phyloP scores from a whole-genome alignment of 2,113 vertebrate genomes.

The Sturnira hondurensis region DNA sequence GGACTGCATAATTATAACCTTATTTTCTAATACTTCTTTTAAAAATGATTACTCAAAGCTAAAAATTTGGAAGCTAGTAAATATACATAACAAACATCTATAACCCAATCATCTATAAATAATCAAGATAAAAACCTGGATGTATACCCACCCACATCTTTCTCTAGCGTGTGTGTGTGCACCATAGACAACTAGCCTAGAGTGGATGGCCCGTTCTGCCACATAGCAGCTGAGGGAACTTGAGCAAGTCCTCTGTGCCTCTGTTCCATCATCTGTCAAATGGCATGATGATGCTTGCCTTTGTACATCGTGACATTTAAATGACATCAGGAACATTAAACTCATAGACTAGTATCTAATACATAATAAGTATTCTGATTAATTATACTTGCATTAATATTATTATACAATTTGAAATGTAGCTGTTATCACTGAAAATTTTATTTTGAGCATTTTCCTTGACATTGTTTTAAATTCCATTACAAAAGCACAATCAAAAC shows the following conservation, averaged over 20 bases:
- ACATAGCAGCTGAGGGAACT: background rate
- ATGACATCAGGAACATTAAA: background rate
- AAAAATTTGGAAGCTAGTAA: slow-evolving; percentile 15
- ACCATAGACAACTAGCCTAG: background rate
- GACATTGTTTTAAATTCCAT: slow-evolving; percentile 70
- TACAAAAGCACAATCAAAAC: slow-evolving; percentile 63
- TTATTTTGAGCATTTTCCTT: slow-evolving; percentile 47
- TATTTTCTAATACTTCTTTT: background rate
- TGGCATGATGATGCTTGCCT: background rate
- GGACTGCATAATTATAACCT: background rate
- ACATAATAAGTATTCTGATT: background rate
- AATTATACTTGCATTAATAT: background rate
- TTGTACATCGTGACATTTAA: background rate
- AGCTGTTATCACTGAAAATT: background rate
- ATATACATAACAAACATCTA: background rate
- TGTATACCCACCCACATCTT: background rate
- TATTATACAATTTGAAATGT: background rate
- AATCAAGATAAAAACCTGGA: background rate
- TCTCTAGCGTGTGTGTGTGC: background rate
- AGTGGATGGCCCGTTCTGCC: background rate
- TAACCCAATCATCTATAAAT: background rate
- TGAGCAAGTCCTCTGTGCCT: background rate
- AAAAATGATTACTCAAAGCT: background rate
- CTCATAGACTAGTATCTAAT: background rate
- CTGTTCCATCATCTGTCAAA: background rate